A percentile compares a stretch with the other conserved stretches of the same genome.
These are phyloP conservation scores for Calliopsis andreniformis DNA, from an alignment of 1,140 invertebrate species.

Conservation along the genomic window DNA sequence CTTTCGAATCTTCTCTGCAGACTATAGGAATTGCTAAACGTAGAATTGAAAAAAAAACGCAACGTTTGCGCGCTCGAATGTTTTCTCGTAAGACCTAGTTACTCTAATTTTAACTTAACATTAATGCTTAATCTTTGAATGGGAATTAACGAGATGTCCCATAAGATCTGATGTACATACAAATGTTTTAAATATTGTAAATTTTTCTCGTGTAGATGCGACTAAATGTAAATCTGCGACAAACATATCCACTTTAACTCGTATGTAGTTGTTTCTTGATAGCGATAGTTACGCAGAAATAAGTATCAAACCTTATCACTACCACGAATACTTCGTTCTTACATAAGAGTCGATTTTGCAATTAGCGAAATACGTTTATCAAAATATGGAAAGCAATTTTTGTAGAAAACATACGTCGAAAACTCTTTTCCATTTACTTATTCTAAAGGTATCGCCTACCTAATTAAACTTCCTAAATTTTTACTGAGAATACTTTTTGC, in stretches of 20 bases:
- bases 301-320: not conserved
- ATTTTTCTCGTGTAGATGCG: not conserved
- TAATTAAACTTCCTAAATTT: conserved; percentile 3
- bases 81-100: conserved; percentile 27
- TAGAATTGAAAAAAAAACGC: conserved; percentile 30
- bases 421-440: too few species aligned
- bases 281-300: not conserved
- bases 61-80: not conserved
- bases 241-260: conserved; percentile 46
- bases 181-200: not conserved
- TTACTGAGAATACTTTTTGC: not conserved
- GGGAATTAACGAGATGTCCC: not conserved
- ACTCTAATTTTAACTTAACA: conserved; percentile 46
- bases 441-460: too few species aligned
- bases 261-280: not conserved
- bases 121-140: conserved; percentile 11
- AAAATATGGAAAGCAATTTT: not conserved
- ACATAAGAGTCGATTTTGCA: not conserved
- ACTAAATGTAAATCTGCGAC: not conserved
- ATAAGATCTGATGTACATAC: not conserved
- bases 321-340: not conserved
- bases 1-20: conserved; percentile 62
- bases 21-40: conserved; percentile 68
- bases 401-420: too few species aligned
- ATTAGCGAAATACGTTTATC: too few species aligned